Evolutionary conservation across 2,113 vertebrate genomes (phyloP).

Genomic region (Vanacampus margaritifer): DNA sequence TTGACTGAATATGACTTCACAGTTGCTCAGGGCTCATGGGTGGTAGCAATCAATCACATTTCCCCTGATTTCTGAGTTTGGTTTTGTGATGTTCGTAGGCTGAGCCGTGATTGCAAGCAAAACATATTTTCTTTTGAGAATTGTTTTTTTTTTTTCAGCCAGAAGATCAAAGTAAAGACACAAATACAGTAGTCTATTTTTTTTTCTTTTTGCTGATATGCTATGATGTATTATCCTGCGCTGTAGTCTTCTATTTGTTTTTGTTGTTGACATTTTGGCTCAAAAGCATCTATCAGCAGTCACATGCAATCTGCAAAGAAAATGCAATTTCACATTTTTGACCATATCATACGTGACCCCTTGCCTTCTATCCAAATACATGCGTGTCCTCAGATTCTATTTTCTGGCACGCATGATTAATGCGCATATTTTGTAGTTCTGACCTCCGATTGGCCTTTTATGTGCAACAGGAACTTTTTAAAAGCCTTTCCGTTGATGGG

Average conservation of each 20-base stretch:
- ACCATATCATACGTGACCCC: not conserved
- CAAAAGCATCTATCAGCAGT: not conserved
- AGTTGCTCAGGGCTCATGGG: no score
- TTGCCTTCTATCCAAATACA: conserved; percentile 1
- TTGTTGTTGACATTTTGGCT: not conserved
- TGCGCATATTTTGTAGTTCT: not conserved
- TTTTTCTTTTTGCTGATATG: not conserved
- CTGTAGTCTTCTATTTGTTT: no score
- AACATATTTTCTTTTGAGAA: no score
- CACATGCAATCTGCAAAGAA: not conserved
- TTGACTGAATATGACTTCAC: no score
- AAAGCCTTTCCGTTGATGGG: conserved; percentile 81
- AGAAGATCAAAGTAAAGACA: no score
- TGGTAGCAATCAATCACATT: no score
- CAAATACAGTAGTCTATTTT: no score
- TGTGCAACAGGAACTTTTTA: conserved; percentile 71
- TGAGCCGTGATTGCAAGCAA: no score
- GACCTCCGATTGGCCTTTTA: conserved; percentile 17
- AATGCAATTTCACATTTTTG: not conserved
- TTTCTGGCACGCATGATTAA: not conserved
- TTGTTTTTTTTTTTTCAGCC: no score
- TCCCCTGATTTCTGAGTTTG: no score
- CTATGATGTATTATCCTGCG: not conserved
- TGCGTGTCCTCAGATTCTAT: not conserved
- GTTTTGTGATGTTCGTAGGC: no score